Evolutionary conservation across 2,888 invertebrate genomes (phyloP), one percentile per base, ranked within the genome.

Genomic region (Pristionchus japonicus): DNA sequence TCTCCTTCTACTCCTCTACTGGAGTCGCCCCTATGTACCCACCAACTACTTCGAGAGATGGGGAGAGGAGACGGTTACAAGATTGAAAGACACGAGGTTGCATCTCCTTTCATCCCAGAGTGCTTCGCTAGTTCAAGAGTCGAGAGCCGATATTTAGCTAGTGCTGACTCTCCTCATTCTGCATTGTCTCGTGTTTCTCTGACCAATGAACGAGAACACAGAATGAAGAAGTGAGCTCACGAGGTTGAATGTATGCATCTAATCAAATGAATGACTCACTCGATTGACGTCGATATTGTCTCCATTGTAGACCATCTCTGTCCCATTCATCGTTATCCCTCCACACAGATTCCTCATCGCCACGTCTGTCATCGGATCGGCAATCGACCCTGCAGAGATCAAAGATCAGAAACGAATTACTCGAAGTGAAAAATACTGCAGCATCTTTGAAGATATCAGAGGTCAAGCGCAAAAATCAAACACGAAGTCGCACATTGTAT

Each of bases 341-440:
- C 40, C 74, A 74, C 74, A 74, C 40, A 74, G 40, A 1, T 74
- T 74, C 37, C 37, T 15, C 40, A 74, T 40, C 40, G 37, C 40
- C 13, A 40, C 74, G 37, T 74, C 74, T 7, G 74, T 74, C 74
- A 74, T 74, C 40, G 40, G 27, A 15, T 13, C 13, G 74, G 74
- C 11, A 9, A n/a, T 57, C n/a, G 40, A 74, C 74, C 74, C 74
- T 74, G 23, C 74, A 74, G 23, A 74, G 74, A 74, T 74, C 74
- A 74, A 74, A 74, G 74, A 74, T 74, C 74, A 74, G 2, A 2
- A 49, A 67, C 13, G 2, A 74, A 74, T 37, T 37, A 74, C 40
- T 31, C 7, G 0, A 34, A 17, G 15, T 1, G 15, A 70, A 23
- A 74, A 17, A 31, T 3, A 3, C 17, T 70, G 37, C 11, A 67